Conservation (phyloP, 2,888 invertebrate genomes). For the Mesoligia furuncula region DNA sequence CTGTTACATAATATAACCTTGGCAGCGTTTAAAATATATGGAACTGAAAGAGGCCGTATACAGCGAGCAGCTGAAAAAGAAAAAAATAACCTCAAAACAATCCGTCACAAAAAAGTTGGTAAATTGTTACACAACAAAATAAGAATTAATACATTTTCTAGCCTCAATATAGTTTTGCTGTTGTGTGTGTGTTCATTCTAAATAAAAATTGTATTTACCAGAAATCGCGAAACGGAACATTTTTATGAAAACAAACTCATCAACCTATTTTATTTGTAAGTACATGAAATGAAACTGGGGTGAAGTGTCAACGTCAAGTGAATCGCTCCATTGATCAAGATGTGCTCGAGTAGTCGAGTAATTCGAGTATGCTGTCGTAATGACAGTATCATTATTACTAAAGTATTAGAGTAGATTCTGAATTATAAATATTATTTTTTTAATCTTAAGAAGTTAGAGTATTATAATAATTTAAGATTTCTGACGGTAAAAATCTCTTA, state of each 20-base stretch:
- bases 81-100: slow-evolving; percentile 79
- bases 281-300: neutral
- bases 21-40: slow-evolving; percentile 76
- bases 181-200: slow-evolving; percentile 32
- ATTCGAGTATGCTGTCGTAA: no score
- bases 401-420: no score
- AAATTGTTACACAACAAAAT: slow-evolving; percentile 59
- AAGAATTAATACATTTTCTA: slow-evolving; percentile 47
- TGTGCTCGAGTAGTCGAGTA: no score
- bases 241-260: slow-evolving; percentile 48
- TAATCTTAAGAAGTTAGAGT: no score
- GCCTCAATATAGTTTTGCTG: slow-evolving; percentile 23
- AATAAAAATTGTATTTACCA: slow-evolving; percentile 71
- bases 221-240: slow-evolving; percentile 84
- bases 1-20: slow-evolving; percentile 75
- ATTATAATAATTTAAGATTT: no score
- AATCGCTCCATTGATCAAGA: neutral
- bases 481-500: no score
- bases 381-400: neutral
- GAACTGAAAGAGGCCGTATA: slow-evolving; percentile 76
- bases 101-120: slow-evolving; percentile 61
- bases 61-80: slow-evolving; percentile 82
- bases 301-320: neutral
- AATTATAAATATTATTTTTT: no score
- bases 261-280: neutral